Conservation (phyloP, 2,888 invertebrate genomes). For the Meiosimyza decipiens region DNA sequence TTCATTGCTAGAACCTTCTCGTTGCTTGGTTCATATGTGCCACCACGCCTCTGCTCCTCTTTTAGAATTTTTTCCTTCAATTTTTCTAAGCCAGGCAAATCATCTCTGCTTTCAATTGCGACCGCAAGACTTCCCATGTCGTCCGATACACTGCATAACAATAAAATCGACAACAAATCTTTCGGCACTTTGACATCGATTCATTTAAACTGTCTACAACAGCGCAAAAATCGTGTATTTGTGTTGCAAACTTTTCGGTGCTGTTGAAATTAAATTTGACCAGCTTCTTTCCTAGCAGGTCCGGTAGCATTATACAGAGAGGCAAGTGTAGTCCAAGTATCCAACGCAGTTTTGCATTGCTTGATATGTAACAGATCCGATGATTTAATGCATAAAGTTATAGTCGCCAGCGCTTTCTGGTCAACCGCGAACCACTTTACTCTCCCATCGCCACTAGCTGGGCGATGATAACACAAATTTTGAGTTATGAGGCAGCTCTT, state of each 20-base stretch:
- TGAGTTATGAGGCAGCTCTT: slow-evolving; percentile 7
- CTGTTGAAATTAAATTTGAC: too few relatives aligned
- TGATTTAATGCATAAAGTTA: neutral
- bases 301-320: too few relatives aligned
- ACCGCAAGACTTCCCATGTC: slow-evolving; percentile 39
- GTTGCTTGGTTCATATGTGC: slow-evolving; percentile 5
- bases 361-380: neutral
- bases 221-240: slow-evolving; percentile 37
- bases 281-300: too few relatives aligned
- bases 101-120: slow-evolving; percentile 38
- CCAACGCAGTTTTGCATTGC: neutral
- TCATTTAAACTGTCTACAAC: slow-evolving; percentile 37
- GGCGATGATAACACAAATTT: neutral
- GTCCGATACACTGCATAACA: slow-evolving; percentile 37
- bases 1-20: slow-evolving; percentile 23
- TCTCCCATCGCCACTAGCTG: neutral
- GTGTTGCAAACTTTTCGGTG: neutral
- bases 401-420: neutral
- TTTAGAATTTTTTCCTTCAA: slow-evolving; percentile 32
- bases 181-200: slow-evolving; percentile 28
- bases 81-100: slow-evolving; percentile 34
- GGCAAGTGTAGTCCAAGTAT: neutral
- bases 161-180: slow-evolving; percentile 36
- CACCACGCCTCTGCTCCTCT: slow-evolving; percentile 35
- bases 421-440: slow-evolving; percentile 2